Base-by-base conservation (phyloP, 2,888 invertebrate species). In the Polydrusus cervinus region DNA sequence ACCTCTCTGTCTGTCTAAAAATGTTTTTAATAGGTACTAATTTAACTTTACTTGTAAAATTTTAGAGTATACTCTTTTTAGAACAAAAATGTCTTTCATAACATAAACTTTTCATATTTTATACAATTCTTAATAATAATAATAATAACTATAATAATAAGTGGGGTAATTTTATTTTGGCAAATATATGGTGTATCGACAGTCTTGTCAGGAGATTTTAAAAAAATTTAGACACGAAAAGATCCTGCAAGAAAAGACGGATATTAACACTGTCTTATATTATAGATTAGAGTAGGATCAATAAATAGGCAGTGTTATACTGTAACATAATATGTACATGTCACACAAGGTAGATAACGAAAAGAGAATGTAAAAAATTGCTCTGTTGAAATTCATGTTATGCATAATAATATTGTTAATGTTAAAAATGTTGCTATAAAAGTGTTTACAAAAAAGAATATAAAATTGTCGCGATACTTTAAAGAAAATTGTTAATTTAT, bases 251-350 rank as follows among this genome's bases (percentile, higher is more conserved):
- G 81, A 83, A 83, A 82, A 83, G 84, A 84, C 83, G 83, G 84
- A 83, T 85, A 86, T 86, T 84, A 86, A 86, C 85, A 86, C 85
- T 86, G 85, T 87, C 86, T 84, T 85, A 85, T 86, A 85, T 85
- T 66, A 85, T 87, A 87, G 87, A 85, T 82, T 87, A 87, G 86
- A 84, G 83, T 86, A 86, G 85, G 83, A 83, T 83, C 83, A 84
- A 83, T 84, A 84, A 84, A 82, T 84, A 85, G 86, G 87, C 87
- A 87, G 87, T 87, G 87, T 87, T 87, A 87, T 87, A 87, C 87
- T 84, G 87, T 86, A 85, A 75, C 68, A 76, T 72, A 76, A 61
- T 14, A 53, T 62, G 40, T 61, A 62, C 13, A 64, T 64, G 62
- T 20, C 43, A 64, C 38, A 71, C 45, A 43, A 40, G 14, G 57